Base-by-base conservation (phyloP, 2,113 vertebrate genomes). In the Orthonyx spaldingii region DNA sequence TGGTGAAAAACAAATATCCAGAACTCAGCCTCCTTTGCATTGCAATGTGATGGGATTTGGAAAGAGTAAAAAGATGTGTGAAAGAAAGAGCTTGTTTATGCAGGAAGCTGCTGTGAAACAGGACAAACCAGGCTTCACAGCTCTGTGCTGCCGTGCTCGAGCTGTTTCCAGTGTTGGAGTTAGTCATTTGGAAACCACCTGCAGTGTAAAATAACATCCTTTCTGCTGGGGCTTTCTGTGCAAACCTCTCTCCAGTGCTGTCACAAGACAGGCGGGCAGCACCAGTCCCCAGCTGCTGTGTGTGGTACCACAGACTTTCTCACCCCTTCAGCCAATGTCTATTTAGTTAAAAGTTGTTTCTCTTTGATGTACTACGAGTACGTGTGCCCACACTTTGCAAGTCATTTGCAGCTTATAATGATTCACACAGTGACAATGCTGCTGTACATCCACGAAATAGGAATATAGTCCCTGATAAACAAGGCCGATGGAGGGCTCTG, bases 171-270 rank as follows among this genome's bases (percentile, higher is more conserved):
- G 52, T 20, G 64, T 2, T 44, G 84, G 56, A 94, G 64, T 84
- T 59, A 89, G 94, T 92, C 33, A 91, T 81, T 84, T 90, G 91
- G 87, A 96, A 95, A 75, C 65, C 69, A 89, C 91, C 86, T 89
- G 96, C 76, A 47, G 87, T 52, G 86, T n/a, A 49, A 89, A 84
- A 94, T 70, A 79, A 1, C 42, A 63, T 42, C 32, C 28, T 70
- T 85, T 55, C 79, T 93, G 13, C 44, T 33, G n/a, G 33, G 32
- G 18, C 85, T 88, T 90, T 93, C 90, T 91, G 33, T 71, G 77
- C 35, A 83, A 66, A 59, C 16, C 33, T 88, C 64, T 88, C 59
- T n/a, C 10, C 1, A 8, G 22, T 16, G 39, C 68, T 87, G 56
- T n/a, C 64, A 55, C 0, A 9, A 81, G 30, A 22, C 52, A 55